Conservation (phyloP, 2,797 vertebrate species). For the Peromyscus nudipes region DNA sequence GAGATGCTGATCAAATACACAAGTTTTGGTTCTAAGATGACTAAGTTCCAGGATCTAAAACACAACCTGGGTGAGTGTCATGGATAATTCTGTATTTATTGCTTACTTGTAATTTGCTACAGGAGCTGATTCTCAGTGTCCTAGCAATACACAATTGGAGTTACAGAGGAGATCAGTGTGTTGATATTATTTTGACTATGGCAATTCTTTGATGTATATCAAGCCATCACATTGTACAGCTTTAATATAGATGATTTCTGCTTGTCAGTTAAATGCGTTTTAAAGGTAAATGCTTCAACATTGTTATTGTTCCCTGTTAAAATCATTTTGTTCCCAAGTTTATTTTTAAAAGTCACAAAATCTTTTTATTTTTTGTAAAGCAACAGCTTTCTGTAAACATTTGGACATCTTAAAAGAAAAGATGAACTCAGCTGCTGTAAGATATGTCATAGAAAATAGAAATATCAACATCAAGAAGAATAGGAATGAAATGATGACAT, state of each 20-base stretch:
- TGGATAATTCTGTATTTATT: not conserved
- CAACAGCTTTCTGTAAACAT: not conserved
- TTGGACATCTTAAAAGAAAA: not conserved
- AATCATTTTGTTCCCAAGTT: not conserved
- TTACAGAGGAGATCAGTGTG: not conserved
- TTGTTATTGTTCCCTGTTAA: not conserved
- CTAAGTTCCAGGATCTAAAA: not conserved
- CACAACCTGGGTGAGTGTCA: not conserved
- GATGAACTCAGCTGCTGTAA: not conserved
- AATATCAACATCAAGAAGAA: slow-evolving; percentile 45
- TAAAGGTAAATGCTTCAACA: not conserved
- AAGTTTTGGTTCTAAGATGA: not conserved
- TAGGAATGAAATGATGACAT: not conserved
- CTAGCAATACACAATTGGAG: not conserved
- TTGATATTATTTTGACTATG: not conserved
- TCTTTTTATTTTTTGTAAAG: not conserved
- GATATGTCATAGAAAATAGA: slow-evolving; percentile 45
- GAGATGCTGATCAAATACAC: not conserved
- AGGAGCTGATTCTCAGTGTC: not conserved
- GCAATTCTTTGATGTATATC: not conserved
- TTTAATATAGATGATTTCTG: not conserved
- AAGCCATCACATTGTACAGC: not conserved
- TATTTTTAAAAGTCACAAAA: slow-evolving; percentile 1
- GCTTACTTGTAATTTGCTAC: not conserved
- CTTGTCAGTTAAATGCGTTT: not conserved